Conservation (phyloP, 1,140 invertebrate genomes). For the Delia radicum region DNA sequence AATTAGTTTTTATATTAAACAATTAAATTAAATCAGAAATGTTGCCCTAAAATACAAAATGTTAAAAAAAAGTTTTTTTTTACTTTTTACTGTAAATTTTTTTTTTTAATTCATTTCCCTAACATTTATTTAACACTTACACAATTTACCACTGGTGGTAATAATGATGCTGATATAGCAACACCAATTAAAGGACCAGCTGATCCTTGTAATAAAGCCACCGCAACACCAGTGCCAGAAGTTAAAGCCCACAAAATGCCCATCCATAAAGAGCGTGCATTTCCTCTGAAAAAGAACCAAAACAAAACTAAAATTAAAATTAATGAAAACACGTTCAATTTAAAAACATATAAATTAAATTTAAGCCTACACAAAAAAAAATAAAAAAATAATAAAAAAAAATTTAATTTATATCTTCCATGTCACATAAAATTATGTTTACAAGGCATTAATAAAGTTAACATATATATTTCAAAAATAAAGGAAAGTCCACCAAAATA, state of each 20-base stretch:
- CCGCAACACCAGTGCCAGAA: conserved; percentile 76
- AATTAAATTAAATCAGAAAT: no score
- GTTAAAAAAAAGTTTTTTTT: no score
- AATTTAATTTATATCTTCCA: no score
- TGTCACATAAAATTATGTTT: background rate
- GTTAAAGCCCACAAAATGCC: conserved; percentile 71
- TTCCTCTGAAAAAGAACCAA: conserved; percentile 59
- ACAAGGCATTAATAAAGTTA: conserved; percentile 12
- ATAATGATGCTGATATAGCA: conserved; percentile 82
- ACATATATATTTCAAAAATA: background rate
- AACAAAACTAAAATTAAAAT: conserved; percentile 10
- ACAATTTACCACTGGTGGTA: conserved; percentile 86
- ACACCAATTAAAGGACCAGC: conserved; percentile 84
- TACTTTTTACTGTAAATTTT: no score
- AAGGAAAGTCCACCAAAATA: no score
- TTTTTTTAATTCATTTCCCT: no score
- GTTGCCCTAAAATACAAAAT: no score
- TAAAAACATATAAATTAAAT: conserved; percentile 11
- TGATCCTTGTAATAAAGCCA: conserved; percentile 83
- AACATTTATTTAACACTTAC: conserved; percentile 62
- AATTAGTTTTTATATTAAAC: no score
- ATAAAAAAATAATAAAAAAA: no score
- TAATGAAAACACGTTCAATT: background rate
- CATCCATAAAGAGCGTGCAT: conserved; percentile 71
- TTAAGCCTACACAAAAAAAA: background rate